phyloP scores from a whole-genome alignment of 2,113 vertebrate genomes.

The Lynx canadensis region DNA sequence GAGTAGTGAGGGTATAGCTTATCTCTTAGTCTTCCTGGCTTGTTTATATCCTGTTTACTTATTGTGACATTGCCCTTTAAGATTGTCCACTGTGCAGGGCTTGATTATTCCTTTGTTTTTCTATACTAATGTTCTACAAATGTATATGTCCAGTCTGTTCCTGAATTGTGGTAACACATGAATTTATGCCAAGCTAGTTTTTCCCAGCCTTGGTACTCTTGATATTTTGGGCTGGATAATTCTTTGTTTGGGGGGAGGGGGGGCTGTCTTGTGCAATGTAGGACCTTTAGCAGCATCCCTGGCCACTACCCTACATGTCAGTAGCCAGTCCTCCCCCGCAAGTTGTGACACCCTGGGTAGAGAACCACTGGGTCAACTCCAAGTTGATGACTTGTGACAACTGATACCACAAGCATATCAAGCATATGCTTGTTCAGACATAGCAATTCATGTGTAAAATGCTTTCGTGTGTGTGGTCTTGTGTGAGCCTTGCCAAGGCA shows the following conservation, averaged over 20 bases:
- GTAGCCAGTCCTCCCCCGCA: neutral
- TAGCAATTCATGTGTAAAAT: neutral
- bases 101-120: conserved; percentile 23
- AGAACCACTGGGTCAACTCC: neutral
- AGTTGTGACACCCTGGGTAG: neutral
- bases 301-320: neutral
- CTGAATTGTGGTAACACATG: neutral
- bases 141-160: neutral
- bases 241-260: neutral
- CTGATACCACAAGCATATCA: neutral
- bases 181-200: neutral
- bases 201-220: neutral
- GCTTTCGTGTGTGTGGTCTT: neutral
- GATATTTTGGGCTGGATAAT: neutral
- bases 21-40: neutral
- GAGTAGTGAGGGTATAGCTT: neutral
- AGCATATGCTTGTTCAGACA: neutral
- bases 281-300: neutral
- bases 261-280: neutral
- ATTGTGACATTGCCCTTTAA: neutral
- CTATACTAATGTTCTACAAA: neutral
- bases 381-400: neutral
- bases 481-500: neutral
- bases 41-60: neutral
- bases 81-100: neutral